Evolutionary conservation across 2,797 vertebrate species (phyloP), one percentile per base, ranked within the genome.

Genomic region (Megaceryle alcyon): DNA sequence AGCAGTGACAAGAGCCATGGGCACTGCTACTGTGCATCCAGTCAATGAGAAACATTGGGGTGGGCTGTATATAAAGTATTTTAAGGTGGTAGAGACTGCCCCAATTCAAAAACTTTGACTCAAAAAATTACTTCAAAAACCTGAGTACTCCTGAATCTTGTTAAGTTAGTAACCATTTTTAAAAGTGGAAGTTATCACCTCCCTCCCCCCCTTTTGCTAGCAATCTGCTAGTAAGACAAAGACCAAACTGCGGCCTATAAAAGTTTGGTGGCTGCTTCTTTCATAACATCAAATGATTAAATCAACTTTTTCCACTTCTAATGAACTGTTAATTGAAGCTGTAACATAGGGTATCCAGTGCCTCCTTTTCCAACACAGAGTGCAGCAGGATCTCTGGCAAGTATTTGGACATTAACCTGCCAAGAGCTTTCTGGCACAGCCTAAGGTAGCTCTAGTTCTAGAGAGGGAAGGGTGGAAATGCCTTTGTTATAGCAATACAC

Each of bases 381-480:
- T 31, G n/a, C 51, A 61, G 91, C 21, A 54, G 60, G 65, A 94
- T 64, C 77, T 82, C 66, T 70, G 63, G 88, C 90, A 94, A 41
- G 21, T 59, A 78, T 78, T 28, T 81, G 81, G 77, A 88, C 65
- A 80, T 8, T 28, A 53, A 91, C 64, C 51, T 79, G 82, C 80
- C 82, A 94, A 88, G 63, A 95, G 75, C 31, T 78, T 93, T 69
- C 41, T 94, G 91, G 95, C 91, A 65, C 12, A 71, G 61, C 11
- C 20, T 29, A 59, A 71, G 41, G 37, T n/a, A 94, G 88, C 64
- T 93, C 86, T 91, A 57, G 68, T 82, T 84, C 82, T 80, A 91
- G 51, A 86, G 51, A 89, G 54, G 69, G 41, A 78, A 86, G 69
- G 57, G 51, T 90, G 65, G 88, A 94, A 96, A 95, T 12, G 44